Evolutionary conservation across 2,797 vertebrate species (phyloP).

Genomic region (Sarcoramphus papa): DNA sequence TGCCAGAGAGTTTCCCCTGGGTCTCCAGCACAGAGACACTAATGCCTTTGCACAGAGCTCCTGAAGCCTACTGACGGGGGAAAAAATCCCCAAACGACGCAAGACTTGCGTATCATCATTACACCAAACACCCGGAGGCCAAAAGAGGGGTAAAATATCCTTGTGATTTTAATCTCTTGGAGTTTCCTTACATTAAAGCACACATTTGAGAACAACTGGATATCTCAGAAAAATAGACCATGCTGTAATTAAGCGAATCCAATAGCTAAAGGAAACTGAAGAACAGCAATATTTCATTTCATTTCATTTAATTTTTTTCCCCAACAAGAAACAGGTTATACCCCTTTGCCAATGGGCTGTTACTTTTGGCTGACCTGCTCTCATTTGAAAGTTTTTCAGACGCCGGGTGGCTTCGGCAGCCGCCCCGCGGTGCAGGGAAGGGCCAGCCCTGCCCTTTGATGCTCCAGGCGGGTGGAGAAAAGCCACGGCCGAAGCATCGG

Average conservation of each 20-base stretch:
- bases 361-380: conserved; percentile 50
- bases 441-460: neutral
- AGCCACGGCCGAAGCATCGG: neutral
- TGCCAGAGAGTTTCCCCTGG: neutral
- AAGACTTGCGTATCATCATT: neutral
- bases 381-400: conserved; percentile 50
- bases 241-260: conserved; percentile 34
- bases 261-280: neutral
- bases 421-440: neutral
- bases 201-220: neutral
- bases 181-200: conserved; percentile 20
- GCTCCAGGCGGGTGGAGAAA: neutral
- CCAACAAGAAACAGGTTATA: neutral
- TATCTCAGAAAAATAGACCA: neutral
- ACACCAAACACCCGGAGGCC: neutral
- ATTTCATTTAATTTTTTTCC: neutral
- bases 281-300: neutral
- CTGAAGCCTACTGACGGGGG: neutral
- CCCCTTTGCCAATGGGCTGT: neutral
- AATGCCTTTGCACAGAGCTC: neutral
- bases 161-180: neutral
- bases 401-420: neutral
- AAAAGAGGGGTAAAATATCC: neutral
- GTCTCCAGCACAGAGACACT: neutral
- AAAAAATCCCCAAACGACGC: neutral